Percentiles rank a stretch among this genome's conserved stretches.
Evolutionary conservation across 2,113 vertebrate species (phyloP).

Genomic region (Haplochromis vanheusdeni): DNA sequence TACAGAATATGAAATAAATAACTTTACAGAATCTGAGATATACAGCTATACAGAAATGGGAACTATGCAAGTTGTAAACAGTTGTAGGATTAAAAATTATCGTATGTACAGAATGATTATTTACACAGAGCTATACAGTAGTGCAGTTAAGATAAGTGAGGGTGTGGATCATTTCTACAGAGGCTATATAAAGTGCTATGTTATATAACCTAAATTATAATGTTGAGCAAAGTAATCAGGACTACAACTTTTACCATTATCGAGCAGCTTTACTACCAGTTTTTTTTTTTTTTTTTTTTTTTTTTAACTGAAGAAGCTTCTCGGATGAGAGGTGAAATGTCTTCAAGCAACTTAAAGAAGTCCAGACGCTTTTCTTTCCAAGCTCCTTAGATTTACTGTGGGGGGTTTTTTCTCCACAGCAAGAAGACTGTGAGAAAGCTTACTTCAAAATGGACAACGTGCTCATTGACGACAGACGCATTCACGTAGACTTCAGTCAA

Average conservation of each 20-base stretch:
- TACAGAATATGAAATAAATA: no score
- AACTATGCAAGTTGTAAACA: no score
- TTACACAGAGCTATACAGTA: no score
- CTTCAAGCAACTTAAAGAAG: neutral
- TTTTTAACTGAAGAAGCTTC: neutral
- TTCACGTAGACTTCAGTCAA: conserved; percentile 98
- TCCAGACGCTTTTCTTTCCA: neutral
- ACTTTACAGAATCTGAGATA: no score
- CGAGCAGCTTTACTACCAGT: neutral
- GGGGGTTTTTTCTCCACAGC: neutral
- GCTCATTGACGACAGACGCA: conserved; percentile 91
- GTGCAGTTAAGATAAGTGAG: no score
- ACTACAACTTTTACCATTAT: neutral
- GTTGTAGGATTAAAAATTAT: no score
- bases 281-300: neutral
- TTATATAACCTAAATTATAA: neutral
- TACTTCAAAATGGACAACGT: conserved; percentile 99
- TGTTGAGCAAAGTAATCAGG: neutral
- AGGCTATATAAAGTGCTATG: no score
- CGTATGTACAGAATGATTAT: no score
- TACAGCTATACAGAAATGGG: no score
- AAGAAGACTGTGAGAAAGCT: conserved; percentile 95
- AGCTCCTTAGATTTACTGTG: neutral
- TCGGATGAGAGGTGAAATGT: neutral
- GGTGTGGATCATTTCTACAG: no score